A percentile compares a stretch with the other conserved stretches of the same genome.
Evolutionary conservation across 1,140 invertebrate genomes (phyloP).

Genomic region (Macrostomum lignano): DNA sequence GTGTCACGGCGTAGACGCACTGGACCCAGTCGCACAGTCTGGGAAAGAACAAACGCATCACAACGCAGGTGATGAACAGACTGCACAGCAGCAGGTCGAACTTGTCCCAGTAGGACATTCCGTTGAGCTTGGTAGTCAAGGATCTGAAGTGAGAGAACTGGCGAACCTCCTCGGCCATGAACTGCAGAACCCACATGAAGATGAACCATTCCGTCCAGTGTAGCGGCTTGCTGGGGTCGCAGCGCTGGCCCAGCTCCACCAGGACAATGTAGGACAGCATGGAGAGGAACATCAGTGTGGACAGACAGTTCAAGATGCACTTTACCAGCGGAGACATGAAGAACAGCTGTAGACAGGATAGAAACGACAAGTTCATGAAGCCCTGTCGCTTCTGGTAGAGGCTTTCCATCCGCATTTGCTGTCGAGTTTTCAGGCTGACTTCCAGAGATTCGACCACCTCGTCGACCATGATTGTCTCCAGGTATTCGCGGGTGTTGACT

Average conservation of each 20-base stretch:
- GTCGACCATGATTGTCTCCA: no score
- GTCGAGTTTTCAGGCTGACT: no score
- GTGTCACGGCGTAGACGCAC: constrained; percentile 12
- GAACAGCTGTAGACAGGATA: no score
- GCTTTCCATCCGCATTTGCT: no score
- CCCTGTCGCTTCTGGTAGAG: neutral
- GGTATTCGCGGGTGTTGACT: no score
- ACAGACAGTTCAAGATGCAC: neutral
- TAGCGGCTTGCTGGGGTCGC: neutral
- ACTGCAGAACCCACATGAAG: constrained; percentile 7
- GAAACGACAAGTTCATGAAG: no score
- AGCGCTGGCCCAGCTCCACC: constrained; percentile 7
- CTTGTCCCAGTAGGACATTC: constrained; percentile 18
- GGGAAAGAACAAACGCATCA: constrained; percentile 11
- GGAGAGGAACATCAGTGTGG: constrained; percentile 8
- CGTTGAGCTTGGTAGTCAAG: constrained; percentile 13
- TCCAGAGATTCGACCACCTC: no score
- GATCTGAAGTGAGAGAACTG: constrained; percentile 5
- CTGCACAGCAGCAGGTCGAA: constrained; percentile 18
- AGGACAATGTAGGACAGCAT: constrained; percentile 9
- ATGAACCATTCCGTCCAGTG: constrained; percentile 7
- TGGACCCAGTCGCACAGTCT: constrained; percentile 11
- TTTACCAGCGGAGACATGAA: neutral
- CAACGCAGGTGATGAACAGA: constrained; percentile 13
- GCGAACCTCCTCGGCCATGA: constrained; percentile 9